A percentile compares a stretch with the other conserved stretches of the same genome.
These are phyloP conservation scores for Thryonomys swinderianus DNA, from an alignment of 2,113 vertebrate species.

Conservation along the genomic window DNA sequence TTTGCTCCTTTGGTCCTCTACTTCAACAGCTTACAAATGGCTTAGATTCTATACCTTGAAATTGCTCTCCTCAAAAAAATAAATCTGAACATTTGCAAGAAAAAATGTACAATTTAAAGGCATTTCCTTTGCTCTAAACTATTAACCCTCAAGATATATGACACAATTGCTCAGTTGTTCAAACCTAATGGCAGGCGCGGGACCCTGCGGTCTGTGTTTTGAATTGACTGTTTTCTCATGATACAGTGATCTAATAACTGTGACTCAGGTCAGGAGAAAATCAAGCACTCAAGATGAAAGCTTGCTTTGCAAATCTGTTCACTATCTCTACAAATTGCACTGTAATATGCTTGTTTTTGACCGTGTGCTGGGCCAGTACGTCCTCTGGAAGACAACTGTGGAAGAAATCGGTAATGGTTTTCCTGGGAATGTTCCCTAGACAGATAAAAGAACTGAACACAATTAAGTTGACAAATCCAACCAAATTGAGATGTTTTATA, in stretches of 20 bases:
- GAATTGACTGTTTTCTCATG: constrained; percentile 69
- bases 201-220: constrained; percentile 35
- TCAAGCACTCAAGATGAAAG: constrained; percentile 61
- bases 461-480: constrained; percentile 17
- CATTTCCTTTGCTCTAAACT: constrained; percentile 27
- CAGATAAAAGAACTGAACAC: constrained; percentile 47
- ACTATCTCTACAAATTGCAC: constrained; percentile 57
- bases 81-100: constrained; percentile 60
- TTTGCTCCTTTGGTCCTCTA: constrained; percentile 60
- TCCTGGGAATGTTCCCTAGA: neutral
- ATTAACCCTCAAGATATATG: constrained; percentile 64
- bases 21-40: constrained; percentile 58
- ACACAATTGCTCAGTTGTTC: constrained; percentile 45
- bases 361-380: constrained; percentile 35
- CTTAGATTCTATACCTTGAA: constrained; percentile 51
- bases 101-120: constrained; percentile 61
- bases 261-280: constrained; percentile 58
- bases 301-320: constrained; percentile 60
- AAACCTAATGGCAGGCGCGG: constrained; percentile 48
- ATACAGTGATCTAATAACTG: constrained; percentile 72
- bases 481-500: constrained; percentile 33
- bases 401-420: constrained; percentile 22
- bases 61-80: constrained; percentile 13
- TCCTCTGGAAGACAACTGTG: constrained; percentile 37
- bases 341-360: constrained; percentile 57